Percentiles rank a stretch among this genome's conserved stretches.
These are phyloP conservation scores for Augiades crinisus DNA, from an alignment of 2,888 invertebrate species.

Conservation along the genomic window DNA sequence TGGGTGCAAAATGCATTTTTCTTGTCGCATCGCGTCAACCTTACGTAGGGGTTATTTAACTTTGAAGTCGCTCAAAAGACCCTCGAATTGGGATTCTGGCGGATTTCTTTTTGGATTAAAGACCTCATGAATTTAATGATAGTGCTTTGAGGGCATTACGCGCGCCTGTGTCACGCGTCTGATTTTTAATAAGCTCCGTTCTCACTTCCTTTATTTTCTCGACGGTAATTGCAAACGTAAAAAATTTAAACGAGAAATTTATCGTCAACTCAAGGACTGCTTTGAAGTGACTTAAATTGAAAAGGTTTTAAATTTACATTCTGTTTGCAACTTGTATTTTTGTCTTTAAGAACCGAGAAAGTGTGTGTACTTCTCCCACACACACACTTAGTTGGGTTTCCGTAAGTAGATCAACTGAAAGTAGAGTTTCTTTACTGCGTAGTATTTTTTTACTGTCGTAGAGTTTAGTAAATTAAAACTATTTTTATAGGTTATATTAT, in stretches of 20 bases:
- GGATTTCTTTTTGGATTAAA: slow-evolving; percentile 80
- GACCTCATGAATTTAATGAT: slow-evolving; percentile 79
- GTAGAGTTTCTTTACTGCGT: no score
- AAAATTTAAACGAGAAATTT: slow-evolving; percentile 19
- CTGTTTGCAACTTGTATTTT: slow-evolving; percentile 4
- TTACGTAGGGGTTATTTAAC: slow-evolving; percentile 70
- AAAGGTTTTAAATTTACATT: slow-evolving; percentile 13
- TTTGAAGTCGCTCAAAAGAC: slow-evolving; percentile 80
- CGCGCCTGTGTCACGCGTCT: slow-evolving; percentile 59
- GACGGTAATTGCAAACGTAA: slow-evolving; percentile 24
- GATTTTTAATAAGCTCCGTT: slow-evolving; percentile 46
- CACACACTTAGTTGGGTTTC: no score
- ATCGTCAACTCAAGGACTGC: slow-evolving; percentile 14
- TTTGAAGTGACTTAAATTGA: slow-evolving; percentile 19
- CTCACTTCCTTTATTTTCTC: slow-evolving; percentile 4
- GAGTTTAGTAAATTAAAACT: no score
- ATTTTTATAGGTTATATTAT: no score
- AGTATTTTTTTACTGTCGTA: neutral
- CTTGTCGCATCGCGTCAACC: slow-evolving; percentile 40
- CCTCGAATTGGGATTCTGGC: slow-evolving; percentile 75
- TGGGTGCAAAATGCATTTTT: slow-evolving; percentile 44
- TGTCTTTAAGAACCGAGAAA: slow-evolving; percentile 6
- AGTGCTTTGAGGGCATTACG: slow-evolving; percentile 65
- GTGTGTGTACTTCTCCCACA: no score
- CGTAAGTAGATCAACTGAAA: no score